A percentile compares a stretch with the other conserved stretches of the same genome.
These are phyloP conservation scores for Chorisops tibialis DNA, from an alignment of 2,888 invertebrate genomes.

Conservation along the genomic window DNA sequence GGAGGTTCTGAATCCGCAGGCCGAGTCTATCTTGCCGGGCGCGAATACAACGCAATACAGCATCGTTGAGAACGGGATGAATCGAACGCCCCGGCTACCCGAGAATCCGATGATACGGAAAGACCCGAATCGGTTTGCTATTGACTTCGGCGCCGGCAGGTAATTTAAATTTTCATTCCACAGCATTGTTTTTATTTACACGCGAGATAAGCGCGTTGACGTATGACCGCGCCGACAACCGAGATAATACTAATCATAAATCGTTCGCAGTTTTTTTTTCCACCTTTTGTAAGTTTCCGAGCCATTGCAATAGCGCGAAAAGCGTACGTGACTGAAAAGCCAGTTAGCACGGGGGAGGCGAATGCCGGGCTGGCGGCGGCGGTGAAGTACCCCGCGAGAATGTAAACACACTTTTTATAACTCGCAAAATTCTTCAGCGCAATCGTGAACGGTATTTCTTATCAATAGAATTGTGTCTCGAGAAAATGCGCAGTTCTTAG, in stretches of 20 bases:
- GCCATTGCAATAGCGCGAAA: constrained; percentile 5
- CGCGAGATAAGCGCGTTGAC: too few relatives aligned
- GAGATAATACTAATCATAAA: too few relatives aligned
- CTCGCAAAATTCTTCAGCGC: too few relatives aligned
- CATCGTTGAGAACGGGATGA: constrained; percentile 43
- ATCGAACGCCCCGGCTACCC: not conserved
- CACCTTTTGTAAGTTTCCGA: too few relatives aligned
- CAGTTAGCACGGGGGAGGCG: not conserved
- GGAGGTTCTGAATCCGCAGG: constrained; percentile 63
- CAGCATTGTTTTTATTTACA: too few relatives aligned
- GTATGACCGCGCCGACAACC: too few relatives aligned
- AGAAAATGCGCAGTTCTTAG: too few relatives aligned
- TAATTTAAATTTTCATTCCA: not conserved
- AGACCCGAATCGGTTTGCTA: constrained; percentile 15
- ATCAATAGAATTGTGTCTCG: too few relatives aligned
- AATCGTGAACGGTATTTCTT: too few relatives aligned
- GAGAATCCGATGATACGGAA: constrained; percentile 11
- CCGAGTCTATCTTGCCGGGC: constrained; percentile 51
- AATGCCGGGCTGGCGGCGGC: not conserved
- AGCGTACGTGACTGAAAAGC: constrained; percentile 21
- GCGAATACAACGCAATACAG: constrained; percentile 39
- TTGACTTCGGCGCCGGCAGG: constrained; percentile 19
- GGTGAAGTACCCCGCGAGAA: too few relatives aligned
- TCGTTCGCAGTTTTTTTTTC: too few relatives aligned
- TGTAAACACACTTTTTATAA: too few relatives aligned